Base-by-base conservation (phyloP, 2,888 invertebrate species). In the Nephrocerus scutellatus region DNA sequence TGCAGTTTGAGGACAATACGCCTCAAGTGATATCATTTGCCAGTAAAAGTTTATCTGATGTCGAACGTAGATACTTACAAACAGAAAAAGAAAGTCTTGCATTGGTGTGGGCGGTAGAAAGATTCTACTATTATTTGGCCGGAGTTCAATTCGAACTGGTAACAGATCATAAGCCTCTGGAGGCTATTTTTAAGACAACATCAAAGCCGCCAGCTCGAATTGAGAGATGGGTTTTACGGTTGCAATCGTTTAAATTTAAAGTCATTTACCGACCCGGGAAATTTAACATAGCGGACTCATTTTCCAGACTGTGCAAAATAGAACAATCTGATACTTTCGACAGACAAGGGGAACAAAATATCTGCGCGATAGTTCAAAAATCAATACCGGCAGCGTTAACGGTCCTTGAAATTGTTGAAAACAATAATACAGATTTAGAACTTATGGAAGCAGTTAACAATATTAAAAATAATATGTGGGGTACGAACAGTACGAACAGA, bases 71-170 rank as follows among this genome's bases (percentile, higher is more conserved):
- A 24, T 49, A 45, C 14, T 43, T 45, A 1, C 46, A 48, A 24
- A 47, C 48, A 5, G 48, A 48, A 31, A 50, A 50, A 19, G 45
- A 50, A 20, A 47, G 42, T 26, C 28, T 49, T 3, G 42, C 46
- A 14, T 23, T 47, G 3, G 44, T 42, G 1, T 48, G 45, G 46
- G 36, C 43, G 2, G 48, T 48, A 2, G 48, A 50, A 20, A 41
- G 39, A 22, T 50, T 46, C 13, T 39, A 43, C 16, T 49, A 47
- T 31, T 51, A 48, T 19, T n/a, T 49, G 15, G 36, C 41, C 3
- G 41, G 44, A 19, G 12, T 47, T 16, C 38, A 46, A 23, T 50
- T 46, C 35, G 40, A 37, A n/a, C 16, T 43, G n/a, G 39, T 45
- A 2, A 45, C 45, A 3, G 45, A 46, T 23, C 41, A 41, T 29